Base-by-base conservation (phyloP, 1,140 invertebrate species). In the Lithobius niger region DNA sequence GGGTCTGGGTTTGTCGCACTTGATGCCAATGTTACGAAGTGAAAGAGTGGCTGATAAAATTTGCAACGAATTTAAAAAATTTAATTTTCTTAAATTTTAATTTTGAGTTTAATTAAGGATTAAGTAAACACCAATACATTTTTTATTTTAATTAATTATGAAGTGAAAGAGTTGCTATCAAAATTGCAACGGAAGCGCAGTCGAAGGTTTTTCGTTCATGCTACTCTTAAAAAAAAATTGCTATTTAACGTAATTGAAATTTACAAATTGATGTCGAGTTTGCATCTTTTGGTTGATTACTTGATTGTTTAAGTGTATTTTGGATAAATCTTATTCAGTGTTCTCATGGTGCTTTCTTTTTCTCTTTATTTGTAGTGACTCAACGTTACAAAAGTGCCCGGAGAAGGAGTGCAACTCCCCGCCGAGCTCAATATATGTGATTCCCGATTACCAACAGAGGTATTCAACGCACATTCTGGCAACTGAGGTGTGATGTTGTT, bases 401-500 rank as follows among this genome's bases (percentile, higher is more conserved):
- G 43, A 45, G 6, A 45, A 10, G 18, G 43, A 45, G 18, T n/a
- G n/a, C 18, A 13, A 40, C n/a, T n/a, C n/a, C n/a, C 31, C 58
- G 49, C 56, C 57, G 59, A 70, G 74, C 60, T 73, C 74, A 59
- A 77, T 79, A 56, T 79, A 78, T 67, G 76, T 79, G 64, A 79
- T 80, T 69, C 78, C 79, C 65, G 78, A 79, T 65, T 79, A 76
- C 63, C 62, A 64, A 36, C 63, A 66, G 21, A 54, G 60, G 22
- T 63, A 50, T 27, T 50, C 48, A 3, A 22, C 25, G n/a, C 48
- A 64, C 53, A 74, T 77, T 58, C 76, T 79, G 61, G 78, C 78
- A 52, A 81, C 78, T 47, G 77, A 81, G 69, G 79, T 81, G 63
- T 81, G 78, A 74, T 65, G 28, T 16, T 26, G 10, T 47, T 47